Conservation (phyloP, 2,888 invertebrate species). For the Auanema sp. region DNA sequence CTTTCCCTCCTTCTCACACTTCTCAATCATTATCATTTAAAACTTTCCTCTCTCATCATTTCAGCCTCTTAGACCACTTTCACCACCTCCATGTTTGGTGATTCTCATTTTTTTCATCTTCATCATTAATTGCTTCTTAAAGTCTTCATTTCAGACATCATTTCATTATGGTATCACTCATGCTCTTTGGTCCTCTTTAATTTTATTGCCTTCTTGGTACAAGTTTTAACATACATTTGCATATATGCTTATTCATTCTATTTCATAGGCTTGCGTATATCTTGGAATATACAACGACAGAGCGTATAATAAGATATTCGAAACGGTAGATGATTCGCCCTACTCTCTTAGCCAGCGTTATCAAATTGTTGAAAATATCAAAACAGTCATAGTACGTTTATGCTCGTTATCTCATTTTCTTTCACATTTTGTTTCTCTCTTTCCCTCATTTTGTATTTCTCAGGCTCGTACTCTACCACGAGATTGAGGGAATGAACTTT, state of each 20-base stretch:
- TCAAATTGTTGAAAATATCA: constrained; percentile 36
- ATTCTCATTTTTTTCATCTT: too few species aligned
- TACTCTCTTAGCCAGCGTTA: constrained; percentile 35
- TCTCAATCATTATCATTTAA: too few species aligned
- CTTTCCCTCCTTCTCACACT: too few species aligned
- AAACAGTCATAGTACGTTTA: constrained; percentile 30
- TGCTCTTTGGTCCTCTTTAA: constrained; percentile 25
- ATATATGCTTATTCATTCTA: background rate
- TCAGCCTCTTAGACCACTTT: too few species aligned
- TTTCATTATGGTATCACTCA: constrained; percentile 28
- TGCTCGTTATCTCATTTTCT: background rate
- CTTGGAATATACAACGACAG: constrained; percentile 12
- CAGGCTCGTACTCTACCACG: too few species aligned
- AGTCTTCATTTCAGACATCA: constrained; percentile 23
- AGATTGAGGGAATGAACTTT: background rate
- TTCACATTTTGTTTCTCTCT: too few species aligned
- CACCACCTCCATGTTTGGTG: too few species aligned
- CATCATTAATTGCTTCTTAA: too few species aligned
- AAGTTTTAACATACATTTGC: background rate
- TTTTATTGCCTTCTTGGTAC: constrained; percentile 31
- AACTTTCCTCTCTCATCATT: too few species aligned
- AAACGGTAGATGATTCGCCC: constrained; percentile 13
- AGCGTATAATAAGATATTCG: constrained; percentile 15
- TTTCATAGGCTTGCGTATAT: background rate
- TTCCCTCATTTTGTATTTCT: too few species aligned